Evolutionary conservation across 2,113 vertebrate species (phyloP), one percentile per base, ranked within the genome.

Genomic region (Fukomys damarensis): DNA sequence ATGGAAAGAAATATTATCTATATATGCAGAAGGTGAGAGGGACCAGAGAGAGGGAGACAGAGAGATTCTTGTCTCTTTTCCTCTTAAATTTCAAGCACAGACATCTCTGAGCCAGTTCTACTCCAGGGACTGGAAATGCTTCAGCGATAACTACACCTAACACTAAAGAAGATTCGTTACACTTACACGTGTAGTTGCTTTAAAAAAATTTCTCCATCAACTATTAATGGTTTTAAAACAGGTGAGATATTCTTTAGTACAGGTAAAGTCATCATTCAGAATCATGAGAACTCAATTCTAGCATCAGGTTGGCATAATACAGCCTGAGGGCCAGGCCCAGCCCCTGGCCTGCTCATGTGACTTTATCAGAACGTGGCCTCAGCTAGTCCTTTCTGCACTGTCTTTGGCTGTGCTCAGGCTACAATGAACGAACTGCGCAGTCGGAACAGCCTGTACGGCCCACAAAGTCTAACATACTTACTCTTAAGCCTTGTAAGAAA

Each of bases 351-450:
- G 2, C 24, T 19, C 46, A 8, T 56, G 17, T 28, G 49, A n/a
- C n/a, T 76, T 56, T 28, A 91, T 1, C 7, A 8, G 63, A 26
- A 83, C 13, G 52, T 26, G 49, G 56, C 63, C 59, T 35, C 5
- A 4, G 2, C n/a, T 14, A 4, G 28, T 56, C 9, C 9, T 41
- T 8, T 32, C 3, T 0, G 4, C 28, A 17, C 4, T 30, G 46
- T 77, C 16, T 56, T 2, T 1, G 24, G 89, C 66, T 20, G 20
- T 43, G 61, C 20, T 6, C 10, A 11, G 0, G 41, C 49, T 28
- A 7, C 11, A 1, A 0, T 0, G 35, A 70, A 16, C 49, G 32
- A 74, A 22, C 5, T 12, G 32, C 35, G 46, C 0, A 41, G 54
- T 0, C 43, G 17, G 46, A 30, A 77, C 3, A 20, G 63, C 54